Percentiles rank a stretch among this genome's conserved stretches.
Conservation (phyloP, 1,140 invertebrate genomes). For the Dendrolimus kikuchii region DNA sequence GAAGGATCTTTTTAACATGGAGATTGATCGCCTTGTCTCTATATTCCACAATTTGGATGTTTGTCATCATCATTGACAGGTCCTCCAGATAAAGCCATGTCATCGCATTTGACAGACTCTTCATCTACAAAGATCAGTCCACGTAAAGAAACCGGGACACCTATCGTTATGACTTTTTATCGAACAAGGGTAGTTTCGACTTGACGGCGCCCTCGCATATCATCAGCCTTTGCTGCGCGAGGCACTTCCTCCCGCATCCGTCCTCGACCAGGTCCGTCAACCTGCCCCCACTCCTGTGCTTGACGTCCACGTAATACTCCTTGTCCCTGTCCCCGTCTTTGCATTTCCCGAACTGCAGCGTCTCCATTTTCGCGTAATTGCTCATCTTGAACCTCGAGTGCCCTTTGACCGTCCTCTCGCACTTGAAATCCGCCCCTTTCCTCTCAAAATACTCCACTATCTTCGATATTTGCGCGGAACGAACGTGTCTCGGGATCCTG, state of each 20-base stretch:
- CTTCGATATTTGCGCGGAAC: constrained; percentile 84
- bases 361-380: constrained; percentile 23
- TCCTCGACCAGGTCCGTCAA: constrained; percentile 26
- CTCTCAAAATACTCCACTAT: constrained; percentile 92
- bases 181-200: constrained; percentile 89
- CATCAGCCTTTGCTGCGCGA: constrained; percentile 74
- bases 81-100: too few relatives aligned
- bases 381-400: constrained; percentile 10
- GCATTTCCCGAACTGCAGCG: constrained; percentile 5
- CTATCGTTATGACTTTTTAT: constrained; percentile 76
- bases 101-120: too few relatives aligned
- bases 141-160: not conserved
- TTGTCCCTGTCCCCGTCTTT: constrained; percentile 9
- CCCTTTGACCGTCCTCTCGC: constrained; percentile 19
- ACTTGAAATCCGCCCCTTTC: constrained; percentile 73
- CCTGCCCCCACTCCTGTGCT: constrained; percentile 38
- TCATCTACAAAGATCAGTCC: too few relatives aligned
- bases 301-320: constrained; percentile 41
- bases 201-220: constrained; percentile 87
- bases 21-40: too few relatives aligned
- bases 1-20: too few relatives aligned
- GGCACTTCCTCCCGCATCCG: constrained; percentile 30
- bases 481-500: constrained; percentile 67
- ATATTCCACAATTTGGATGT: too few relatives aligned
- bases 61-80: too few relatives aligned